Conservation (phyloP, 2,888 invertebrate species). For the Leucozona laternaria region DNA sequence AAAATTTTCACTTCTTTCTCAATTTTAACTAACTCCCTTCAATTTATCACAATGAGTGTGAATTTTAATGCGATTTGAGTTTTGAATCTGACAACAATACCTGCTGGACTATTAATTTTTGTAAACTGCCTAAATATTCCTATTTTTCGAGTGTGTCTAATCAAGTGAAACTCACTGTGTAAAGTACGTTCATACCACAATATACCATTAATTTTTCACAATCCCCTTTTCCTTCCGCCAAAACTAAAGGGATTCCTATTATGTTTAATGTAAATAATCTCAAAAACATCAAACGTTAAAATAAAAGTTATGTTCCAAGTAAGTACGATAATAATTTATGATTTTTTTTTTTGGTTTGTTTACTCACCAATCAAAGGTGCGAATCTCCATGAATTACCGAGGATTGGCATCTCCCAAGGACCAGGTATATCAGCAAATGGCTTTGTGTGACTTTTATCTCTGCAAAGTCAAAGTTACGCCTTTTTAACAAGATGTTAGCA, state of each 20-base stretch:
- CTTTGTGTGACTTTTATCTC: constrained; percentile 77
- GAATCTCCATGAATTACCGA: constrained; percentile 93
- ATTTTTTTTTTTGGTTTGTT: too few relatives aligned
- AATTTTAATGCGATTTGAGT: too few relatives aligned
- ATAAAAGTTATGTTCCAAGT: neutral
- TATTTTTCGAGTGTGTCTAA: neutral
- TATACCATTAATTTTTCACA: neutral
- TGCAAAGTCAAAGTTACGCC: constrained; percentile 61
- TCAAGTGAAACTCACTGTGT: neutral
- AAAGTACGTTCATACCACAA: neutral
- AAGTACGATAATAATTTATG: neutral
- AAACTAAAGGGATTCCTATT: neutral
- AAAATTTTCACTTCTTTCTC: too few relatives aligned
- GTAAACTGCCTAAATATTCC: too few relatives aligned
- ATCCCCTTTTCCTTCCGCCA: neutral
- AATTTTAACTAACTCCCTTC: too few relatives aligned
- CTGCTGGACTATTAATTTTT: too few relatives aligned
- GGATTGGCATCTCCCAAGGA: constrained; percentile 88
- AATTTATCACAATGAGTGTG: too few relatives aligned
- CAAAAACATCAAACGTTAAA: neutral
- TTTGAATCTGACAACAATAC: too few relatives aligned
- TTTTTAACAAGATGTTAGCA: constrained; percentile 47
- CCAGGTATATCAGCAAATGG: constrained; percentile 90
- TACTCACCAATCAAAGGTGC: constrained; percentile 87
- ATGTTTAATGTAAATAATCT: constrained; percentile 10